Base-by-base conservation (phyloP, 2,113 vertebrate species). In the Ptilorrhoa leucosticta region DNA sequence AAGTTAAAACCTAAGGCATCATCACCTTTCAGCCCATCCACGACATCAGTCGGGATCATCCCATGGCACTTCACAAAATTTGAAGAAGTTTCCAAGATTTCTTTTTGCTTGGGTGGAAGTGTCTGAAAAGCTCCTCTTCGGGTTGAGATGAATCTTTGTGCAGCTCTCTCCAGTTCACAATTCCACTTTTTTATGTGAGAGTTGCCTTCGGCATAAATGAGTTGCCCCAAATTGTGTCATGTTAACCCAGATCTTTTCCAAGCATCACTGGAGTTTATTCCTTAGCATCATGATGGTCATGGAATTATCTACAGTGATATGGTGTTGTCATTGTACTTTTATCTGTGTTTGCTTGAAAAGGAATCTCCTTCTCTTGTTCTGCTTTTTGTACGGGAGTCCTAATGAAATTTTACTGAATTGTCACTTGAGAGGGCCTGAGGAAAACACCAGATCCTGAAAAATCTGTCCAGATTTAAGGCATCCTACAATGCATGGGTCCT, bases 181-280 rank as follows among this genome's bases (percentile, higher is more conserved):
- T 70, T 89, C 47, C 19, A 42, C 13, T 64, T 6, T 37, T 50
- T 6, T 10, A 17, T 8, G 6, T 30, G 26, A 19, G 10, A 26
- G 26, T 5, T 51, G 39, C 30, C 44, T 83, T 72, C 26, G 53
- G 40, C 24, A 44, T 22, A 56, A 83, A 35, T 35, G 1, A 37
- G 13, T n/a, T 70, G 12, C n/a, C 53, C 1, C 0, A 70, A 88
- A 42, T 30, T 28, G 13, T 40, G 47, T 53, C 20, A 42, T 56
- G 23, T 57, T 48, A 39, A 63, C 31, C 15, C 54, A 48, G 24
- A 48, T 15, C 3, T 80, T 83, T 80, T 53, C 13, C n/a, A n/a
- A 73, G 35, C 0, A 0, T 31, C 24, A 6, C 15, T 69, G n/a
- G 19, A 37, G 1, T 76, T 86, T 24, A 8, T 35, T 54, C n/a